phyloP scores from a whole-genome alignment of 2,888 invertebrate genomes.

The Heliconius ismenius region DNA sequence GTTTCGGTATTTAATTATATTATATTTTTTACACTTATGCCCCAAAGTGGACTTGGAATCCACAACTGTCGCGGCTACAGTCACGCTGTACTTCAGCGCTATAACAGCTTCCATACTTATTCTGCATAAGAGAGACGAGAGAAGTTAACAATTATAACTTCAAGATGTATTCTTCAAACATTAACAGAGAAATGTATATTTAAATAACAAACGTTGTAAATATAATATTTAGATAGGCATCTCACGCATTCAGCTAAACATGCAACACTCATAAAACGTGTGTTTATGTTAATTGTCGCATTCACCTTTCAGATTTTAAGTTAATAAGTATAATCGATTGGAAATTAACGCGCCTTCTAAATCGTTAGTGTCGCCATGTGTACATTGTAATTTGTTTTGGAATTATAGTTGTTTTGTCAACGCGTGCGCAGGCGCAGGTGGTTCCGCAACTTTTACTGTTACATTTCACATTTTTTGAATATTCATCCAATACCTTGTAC shows the following conservation, averaged over 20 bases:
- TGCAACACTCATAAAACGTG: constrained; percentile 35
- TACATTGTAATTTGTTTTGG: constrained; percentile 51
- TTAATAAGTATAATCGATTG: constrained; percentile 47
- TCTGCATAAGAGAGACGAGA: neutral
- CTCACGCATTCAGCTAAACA: constrained; percentile 38
- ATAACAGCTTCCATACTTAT: neutral
- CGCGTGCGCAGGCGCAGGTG: constrained; percentile 49
- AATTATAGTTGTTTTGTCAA: constrained; percentile 59
- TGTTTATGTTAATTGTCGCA: constrained; percentile 41
- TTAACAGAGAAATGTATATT: constrained; percentile 11
- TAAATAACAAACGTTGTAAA: constrained; percentile 11
- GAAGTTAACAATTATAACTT: neutral
- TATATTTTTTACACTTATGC: neutral
- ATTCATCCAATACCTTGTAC: neutral
- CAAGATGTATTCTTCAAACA: neutral
- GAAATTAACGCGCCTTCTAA: constrained; percentile 46
- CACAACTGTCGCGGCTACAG: neutral
- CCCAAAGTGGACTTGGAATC: neutral
- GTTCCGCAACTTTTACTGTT: constrained; percentile 24
- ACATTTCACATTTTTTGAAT: neutral
- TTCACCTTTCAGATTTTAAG: constrained; percentile 39
- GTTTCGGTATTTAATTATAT: too few relatives aligned
- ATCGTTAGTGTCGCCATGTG: constrained; percentile 41
- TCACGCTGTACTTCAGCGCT: neutral
- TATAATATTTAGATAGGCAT: constrained; percentile 29